Evolutionary conservation across 2,888 invertebrate genomes (phyloP).

Genomic region (Rutpela maculata): DNA sequence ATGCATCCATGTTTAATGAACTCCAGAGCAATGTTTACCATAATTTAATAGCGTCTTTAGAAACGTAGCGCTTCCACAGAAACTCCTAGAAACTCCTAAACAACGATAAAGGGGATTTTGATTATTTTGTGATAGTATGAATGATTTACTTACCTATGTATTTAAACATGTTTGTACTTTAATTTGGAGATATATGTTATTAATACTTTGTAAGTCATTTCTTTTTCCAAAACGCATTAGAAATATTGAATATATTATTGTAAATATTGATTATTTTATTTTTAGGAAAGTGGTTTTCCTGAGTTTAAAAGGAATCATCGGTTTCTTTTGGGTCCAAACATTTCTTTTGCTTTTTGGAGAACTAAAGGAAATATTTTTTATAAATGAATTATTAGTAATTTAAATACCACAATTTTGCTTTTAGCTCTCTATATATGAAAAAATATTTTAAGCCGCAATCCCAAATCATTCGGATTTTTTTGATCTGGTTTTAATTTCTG

Average conservation of each 20-base stretch:
- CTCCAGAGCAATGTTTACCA: conserved; percentile 78
- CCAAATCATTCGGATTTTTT: too few species aligned
- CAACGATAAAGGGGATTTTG: conserved; percentile 54
- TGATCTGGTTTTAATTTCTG: not conserved
- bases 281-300: not conserved
- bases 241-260: not conserved
- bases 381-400: not conserved
- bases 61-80: conserved; percentile 72
- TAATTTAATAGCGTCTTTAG: conserved; percentile 78
- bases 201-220: not conserved
- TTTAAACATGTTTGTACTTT: conserved; percentile 27
- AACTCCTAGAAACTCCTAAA: conserved; percentile 45
- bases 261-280: not conserved
- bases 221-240: conserved; percentile 18
- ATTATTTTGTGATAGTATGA: conserved; percentile 60
- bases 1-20: conserved; percentile 81
- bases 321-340: conserved; percentile 2
- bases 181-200: conserved; percentile 18
- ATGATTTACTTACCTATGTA: conserved; percentile 36
- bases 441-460: not conserved
- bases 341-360: conserved; percentile 16
- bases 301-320: not conserved
- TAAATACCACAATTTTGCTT: conserved; percentile 36
- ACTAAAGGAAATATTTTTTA: not conserved
- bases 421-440: conserved; percentile 51